Conservation (phyloP, 2,113 vertebrate genomes). For the Eidolon helvum region DNA sequence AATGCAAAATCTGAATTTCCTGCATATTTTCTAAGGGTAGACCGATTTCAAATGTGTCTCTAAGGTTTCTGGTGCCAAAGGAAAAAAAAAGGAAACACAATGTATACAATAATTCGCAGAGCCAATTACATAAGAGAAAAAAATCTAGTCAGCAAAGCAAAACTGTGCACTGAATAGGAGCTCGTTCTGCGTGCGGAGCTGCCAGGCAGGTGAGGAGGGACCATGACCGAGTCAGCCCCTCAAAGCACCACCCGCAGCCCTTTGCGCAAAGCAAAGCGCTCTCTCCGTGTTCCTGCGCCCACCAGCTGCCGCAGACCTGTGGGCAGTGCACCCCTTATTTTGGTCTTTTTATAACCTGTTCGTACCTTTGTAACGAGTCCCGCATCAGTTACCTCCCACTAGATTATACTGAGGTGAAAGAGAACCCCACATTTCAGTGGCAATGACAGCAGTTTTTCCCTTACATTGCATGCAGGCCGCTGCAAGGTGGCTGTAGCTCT, state of each 20-base stretch:
- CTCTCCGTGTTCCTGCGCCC: too few species aligned
- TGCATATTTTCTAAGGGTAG: background rate
- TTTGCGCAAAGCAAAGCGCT: too few species aligned
- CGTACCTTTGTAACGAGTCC: background rate
- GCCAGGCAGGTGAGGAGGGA: accelerated
- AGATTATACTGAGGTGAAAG: background rate
- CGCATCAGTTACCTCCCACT: background rate
- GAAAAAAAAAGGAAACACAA: background rate
- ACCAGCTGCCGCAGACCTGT: background rate
- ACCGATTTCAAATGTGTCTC: background rate
- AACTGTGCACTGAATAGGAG: background rate
- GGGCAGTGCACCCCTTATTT: too few species aligned
- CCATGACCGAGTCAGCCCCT: background rate
- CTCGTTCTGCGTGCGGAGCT: background rate
- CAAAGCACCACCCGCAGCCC: accelerated
- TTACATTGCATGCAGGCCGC: accelerated
- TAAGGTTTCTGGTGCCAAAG: background rate
- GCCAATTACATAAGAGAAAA: background rate
- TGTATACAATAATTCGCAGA: background rate
- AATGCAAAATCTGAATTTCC: background rate
- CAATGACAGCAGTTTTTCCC: background rate
- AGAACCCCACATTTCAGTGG: too few species aligned
- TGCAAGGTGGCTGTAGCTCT: background rate
- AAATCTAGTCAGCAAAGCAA: background rate
- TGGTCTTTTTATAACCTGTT: background rate